These are phyloP conservation scores for Aurelia coerulea DNA, from an alignment of 30 jellyfish, hydroid and myxozoan genomes.

Conservation along the genomic window DNA sequence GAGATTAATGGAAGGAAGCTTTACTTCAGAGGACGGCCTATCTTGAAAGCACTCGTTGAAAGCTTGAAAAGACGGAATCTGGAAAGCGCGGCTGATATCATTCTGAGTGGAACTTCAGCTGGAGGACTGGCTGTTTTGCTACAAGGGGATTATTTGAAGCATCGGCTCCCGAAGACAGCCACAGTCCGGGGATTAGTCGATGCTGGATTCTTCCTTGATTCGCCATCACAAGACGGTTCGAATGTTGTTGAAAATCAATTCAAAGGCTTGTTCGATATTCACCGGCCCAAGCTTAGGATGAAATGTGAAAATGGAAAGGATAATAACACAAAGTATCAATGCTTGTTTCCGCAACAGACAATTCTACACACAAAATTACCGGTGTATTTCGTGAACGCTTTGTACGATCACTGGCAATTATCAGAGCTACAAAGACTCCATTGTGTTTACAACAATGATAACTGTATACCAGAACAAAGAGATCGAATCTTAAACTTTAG, in stretches of 20 bases:
- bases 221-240: constrained; percentile 57
- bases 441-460: constrained; percentile 79
- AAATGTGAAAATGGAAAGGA: constrained; percentile 54
- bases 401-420: constrained; percentile 97
- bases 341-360: constrained; percentile 86
- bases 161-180: constrained; percentile 74
- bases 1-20: constrained; percentile 61
- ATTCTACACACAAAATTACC: constrained; percentile 60
- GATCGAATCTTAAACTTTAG: constrained; percentile 80
- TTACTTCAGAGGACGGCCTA: constrained; percentile 85
- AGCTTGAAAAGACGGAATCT: constrained; percentile 57
- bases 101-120: constrained; percentile 97
- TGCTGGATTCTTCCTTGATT: constrained; percentile 89
- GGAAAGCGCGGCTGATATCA: constrained; percentile 69
- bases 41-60: constrained; percentile 69
- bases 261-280: constrained; percentile 70
- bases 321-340: constrained; percentile 35
- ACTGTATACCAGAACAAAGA: constrained; percentile 66
- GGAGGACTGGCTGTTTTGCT: constrained; percentile 93
- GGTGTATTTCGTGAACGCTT: constrained; percentile 76
- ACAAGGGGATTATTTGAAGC: constrained; percentile 87
- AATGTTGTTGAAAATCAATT: constrained; percentile 74
- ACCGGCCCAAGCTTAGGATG: constrained; percentile 62
- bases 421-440: constrained; percentile 84
- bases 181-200: constrained; percentile 85